These are phyloP conservation scores for Mystacornis crossleyi DNA, from an alignment of 2,113 vertebrate genomes.

Conservation along the genomic window DNA sequence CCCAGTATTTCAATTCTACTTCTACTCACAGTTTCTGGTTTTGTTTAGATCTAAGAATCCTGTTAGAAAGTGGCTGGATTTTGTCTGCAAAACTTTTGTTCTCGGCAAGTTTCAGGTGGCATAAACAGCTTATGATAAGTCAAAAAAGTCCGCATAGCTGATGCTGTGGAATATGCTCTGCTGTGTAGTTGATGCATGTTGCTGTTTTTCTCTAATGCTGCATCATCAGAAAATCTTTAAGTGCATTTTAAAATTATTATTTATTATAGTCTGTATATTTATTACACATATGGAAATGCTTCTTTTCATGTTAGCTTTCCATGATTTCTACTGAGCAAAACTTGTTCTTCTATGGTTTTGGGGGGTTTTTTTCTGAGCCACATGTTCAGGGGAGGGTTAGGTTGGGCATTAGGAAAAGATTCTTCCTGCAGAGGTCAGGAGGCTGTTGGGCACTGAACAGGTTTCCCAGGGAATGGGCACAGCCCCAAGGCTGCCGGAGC, in stretches of 20 bases:
- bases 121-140: not conserved
- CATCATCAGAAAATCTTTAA: not conserved
- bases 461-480: not conserved
- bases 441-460: accelerated
- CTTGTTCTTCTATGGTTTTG: not conserved
- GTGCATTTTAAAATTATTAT: not conserved
- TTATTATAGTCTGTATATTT: not conserved
- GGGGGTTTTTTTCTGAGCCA: not conserved
- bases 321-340: not conserved
- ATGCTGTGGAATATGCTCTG: not conserved
- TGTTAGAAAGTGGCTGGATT: not conserved
- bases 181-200: not conserved
- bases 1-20: not conserved
- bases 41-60: not conserved
- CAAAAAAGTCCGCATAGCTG: not conserved
- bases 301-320: not conserved
- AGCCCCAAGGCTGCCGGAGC: not conserved
- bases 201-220: not conserved
- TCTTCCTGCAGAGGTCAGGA: not conserved
- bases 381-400: accelerated
- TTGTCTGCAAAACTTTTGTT: not conserved
- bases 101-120: not conserved
- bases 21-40: not conserved
- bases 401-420: not conserved
- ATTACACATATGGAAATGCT: not conserved